Evolutionary conservation across 2,888 invertebrate genomes (phyloP), one percentile per base, ranked within the genome.

Genomic region (Leptopilina myrica): DNA sequence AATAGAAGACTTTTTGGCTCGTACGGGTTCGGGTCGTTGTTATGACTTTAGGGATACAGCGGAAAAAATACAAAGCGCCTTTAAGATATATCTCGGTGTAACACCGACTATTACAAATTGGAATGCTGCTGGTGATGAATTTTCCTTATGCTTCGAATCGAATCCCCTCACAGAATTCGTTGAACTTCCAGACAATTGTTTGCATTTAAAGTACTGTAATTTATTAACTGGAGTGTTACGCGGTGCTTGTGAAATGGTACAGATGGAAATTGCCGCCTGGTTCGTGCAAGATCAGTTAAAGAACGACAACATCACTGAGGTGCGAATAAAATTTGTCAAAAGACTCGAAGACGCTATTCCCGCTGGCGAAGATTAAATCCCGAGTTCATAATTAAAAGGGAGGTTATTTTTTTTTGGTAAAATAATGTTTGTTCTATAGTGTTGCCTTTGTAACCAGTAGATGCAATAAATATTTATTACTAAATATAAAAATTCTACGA

Each of bases 201-300:
- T 95, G 81, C 95, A 95, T 83, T 93, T 99, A 15, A 97, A 97
- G 89, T 99, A 99, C 91, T 98, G 98, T 85, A 97, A 97, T 85
- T 94, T 99, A 81, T 94, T 99, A 75, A 97, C 98, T 81, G 99
- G 99, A 0, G 95, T 96, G 49, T 95, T 97, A 78, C 94, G 98
- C 82, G 99, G 99, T 20, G 98, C 99, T 9, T 93, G 99, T 87
- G 99, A 99, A 94, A 99, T 99, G 98, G 98, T 99, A 64, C 99
- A 99, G 91, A 94, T 99, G 91, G 99, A 99, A 92, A 97, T 99
- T 7, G 96, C 97, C 88, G 96, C 97, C 86, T 97, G 97, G 96
- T 98, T 99, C 93, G 96, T 97, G 1, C 95, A 98, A 94, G 99
- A 99, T 92, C 98, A 98, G 88, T 92, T 99, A 76, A 98, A 98